A percentile compares a stretch with the other conserved stretches of the same genome.
Conservation (phyloP, 2,797 vertebrate species). For the Gephyroberyx darwinii region DNA sequence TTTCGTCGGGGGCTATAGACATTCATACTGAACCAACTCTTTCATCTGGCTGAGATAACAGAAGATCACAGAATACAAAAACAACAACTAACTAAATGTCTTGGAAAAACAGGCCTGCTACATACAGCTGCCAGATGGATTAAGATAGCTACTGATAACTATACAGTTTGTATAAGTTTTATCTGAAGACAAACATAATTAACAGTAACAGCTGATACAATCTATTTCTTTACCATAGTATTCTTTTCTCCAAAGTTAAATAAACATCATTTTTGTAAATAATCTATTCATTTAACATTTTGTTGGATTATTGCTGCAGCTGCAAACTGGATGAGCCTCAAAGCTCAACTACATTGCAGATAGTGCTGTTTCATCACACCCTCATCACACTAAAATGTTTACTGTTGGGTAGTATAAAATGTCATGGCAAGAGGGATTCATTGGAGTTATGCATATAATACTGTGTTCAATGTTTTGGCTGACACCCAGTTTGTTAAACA, state of each 20-base stretch:
- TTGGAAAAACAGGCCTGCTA: slow-evolving; percentile 48
- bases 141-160: slow-evolving; percentile 56
- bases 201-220: slow-evolving; percentile 47
- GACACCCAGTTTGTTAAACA: slow-evolving; percentile 18
- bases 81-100: slow-evolving; percentile 43
- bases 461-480: slow-evolving; percentile 9
- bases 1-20: slow-evolving; percentile 82
- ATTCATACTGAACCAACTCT: slow-evolving; percentile 25
- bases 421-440: slow-evolving; percentile 20
- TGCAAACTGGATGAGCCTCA: slow-evolving; percentile 10
- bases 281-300: slow-evolving; percentile 68
- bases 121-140: slow-evolving; percentile 52
- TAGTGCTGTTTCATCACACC: slow-evolving; percentile 6
- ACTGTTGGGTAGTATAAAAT: slow-evolving; percentile 29
- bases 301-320: slow-evolving; percentile 40
- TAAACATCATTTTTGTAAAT: slow-evolving; percentile 78
- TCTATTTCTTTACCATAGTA: slow-evolving; percentile 63
- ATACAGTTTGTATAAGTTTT: slow-evolving; percentile 69
- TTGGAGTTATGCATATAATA: slow-evolving; percentile 28
- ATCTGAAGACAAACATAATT: slow-evolving; percentile 53
- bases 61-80: slow-evolving; percentile 49
- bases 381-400: slow-evolving; percentile 19
- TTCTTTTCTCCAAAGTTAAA: slow-evolving; percentile 69
- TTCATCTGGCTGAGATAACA: slow-evolving; percentile 42
- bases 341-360: slow-evolving; percentile 3